These are phyloP conservation scores for Hylomyscus alleni DNA, from an alignment of 2,797 vertebrate genomes.

Conservation along the genomic window DNA sequence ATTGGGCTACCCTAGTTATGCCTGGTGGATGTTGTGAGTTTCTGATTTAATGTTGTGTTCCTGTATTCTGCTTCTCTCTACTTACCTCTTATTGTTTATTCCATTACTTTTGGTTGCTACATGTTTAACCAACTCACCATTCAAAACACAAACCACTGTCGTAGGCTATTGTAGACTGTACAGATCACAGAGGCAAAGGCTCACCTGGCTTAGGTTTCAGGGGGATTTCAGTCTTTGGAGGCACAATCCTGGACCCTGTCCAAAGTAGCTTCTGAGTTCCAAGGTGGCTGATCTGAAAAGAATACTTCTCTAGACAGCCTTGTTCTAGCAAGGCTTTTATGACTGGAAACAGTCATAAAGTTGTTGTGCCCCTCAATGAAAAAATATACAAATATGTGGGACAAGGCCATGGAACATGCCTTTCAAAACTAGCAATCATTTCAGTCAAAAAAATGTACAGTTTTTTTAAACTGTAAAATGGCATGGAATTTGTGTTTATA, in stretches of 20 bases:
- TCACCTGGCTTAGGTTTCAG: neutral
- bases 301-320: neutral
- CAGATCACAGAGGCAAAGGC: neutral
- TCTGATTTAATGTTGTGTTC: neutral
- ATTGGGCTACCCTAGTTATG: neutral
- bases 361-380: too few relatives aligned
- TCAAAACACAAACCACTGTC: neutral
- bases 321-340: neutral
- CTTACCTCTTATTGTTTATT: neutral
- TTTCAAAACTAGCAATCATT: neutral
- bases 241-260: neutral
- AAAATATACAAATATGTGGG: accelerated
- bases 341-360: neutral
- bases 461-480: neutral
- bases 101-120: neutral
- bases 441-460: neutral
- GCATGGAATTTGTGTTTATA: neutral
- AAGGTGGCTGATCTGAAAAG: neutral
- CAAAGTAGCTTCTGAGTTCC: neutral
- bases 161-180: neutral
- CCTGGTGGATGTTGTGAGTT: neutral
- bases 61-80: too few relatives aligned
- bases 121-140: neutral
- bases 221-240: neutral
- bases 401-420: neutral